Evolutionary conservation across 2,888 invertebrate species (phyloP), one percentile per base, ranked within the genome.

Genomic region (Eurois occulta): DNA sequence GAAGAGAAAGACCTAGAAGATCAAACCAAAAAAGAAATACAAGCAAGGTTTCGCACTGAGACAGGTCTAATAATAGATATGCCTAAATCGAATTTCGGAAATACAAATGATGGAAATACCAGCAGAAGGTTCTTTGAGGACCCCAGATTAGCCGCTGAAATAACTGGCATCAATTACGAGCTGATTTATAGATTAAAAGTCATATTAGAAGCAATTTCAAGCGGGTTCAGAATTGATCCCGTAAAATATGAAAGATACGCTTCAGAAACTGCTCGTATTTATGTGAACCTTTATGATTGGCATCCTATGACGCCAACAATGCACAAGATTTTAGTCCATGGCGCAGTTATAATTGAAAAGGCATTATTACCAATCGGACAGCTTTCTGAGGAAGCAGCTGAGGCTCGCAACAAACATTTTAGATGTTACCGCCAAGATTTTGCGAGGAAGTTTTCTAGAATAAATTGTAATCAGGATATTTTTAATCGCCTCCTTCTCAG

Each of bases 341-440:
- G 73, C 21, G 55, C 66, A 55, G 32, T 41, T 2, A 52, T 52
- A 24, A 52, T 68, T 35, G 67, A 65, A 41, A 65, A 41, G 13
- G 38, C 38, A 18, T 43, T 43, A 18, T 28, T 66, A 28, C 41
- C 66, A 43, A 66, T 66, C 28, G 43, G 66, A 11, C 43, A 66
- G 43, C 38, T 64, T 41, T 70, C 69, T 1, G 38, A 70, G 28
- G 72, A 62, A 35, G 72, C 72, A 35, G 64, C 64, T 48, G 72
- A 72, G 48, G 72, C 72, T 35, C 72, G 72, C n/a, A 64, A 72
- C 10, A 72, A 72, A 64, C 64, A 71, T 62, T 71, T 71, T 46
- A 60, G 60, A 32, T 71, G 43, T 62, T 71, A 62, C 32, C 71
- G 46, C 32, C 60, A 43, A 62, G 32, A 71, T 43, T 71, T 71